Conservation (phyloP, 2,888 invertebrate genomes). For the Perithous albicinctus region DNA sequence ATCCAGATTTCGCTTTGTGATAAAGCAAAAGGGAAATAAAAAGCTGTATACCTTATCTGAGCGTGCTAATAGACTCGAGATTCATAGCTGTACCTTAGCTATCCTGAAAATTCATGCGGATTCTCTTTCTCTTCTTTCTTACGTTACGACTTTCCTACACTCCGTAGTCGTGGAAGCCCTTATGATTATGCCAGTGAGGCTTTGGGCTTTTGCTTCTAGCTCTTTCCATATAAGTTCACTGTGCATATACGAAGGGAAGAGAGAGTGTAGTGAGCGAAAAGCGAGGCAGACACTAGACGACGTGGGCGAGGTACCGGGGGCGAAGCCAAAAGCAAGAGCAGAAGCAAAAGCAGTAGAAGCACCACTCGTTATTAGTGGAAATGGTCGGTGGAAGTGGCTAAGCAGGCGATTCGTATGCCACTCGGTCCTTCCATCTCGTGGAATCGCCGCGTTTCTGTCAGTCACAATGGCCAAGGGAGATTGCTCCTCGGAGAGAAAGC, state of each 20-base stretch:
- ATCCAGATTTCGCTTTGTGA: no score
- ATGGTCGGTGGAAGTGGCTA: slow-evolving; percentile 77
- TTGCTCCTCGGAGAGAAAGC: slow-evolving; percentile 76
- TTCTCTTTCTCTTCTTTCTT: not conserved
- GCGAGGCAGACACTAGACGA: slow-evolving; percentile 17
- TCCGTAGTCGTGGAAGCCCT: slow-evolving; percentile 41
- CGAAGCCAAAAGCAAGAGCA: slow-evolving; percentile 39
- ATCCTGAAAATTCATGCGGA: slow-evolving; percentile 6
- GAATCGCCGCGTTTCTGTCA: slow-evolving; percentile 83
- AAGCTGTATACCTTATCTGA: not conserved
- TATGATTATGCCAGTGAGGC: slow-evolving; percentile 65
- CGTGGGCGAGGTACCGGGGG: no score
- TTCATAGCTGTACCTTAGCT: not conserved
- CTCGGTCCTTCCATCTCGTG: slow-evolving; percentile 82
- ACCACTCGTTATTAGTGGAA: slow-evolving; percentile 77
- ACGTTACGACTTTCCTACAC: slow-evolving; percentile 19
- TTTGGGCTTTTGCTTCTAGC: slow-evolving; percentile 45
- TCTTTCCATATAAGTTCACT: slow-evolving; percentile 56
- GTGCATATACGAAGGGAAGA: slow-evolving; percentile 45
- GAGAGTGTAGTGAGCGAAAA: slow-evolving; percentile 38
- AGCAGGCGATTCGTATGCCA: slow-evolving; percentile 83
- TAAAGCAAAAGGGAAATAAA: not conserved
- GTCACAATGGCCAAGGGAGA: slow-evolving; percentile 82
- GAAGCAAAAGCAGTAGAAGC: slow-evolving; percentile 56
- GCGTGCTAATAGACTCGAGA: not conserved